Evolutionary conservation across 1,140 invertebrate species (phyloP).

Genomic region (Charaxes varanes): DNA sequence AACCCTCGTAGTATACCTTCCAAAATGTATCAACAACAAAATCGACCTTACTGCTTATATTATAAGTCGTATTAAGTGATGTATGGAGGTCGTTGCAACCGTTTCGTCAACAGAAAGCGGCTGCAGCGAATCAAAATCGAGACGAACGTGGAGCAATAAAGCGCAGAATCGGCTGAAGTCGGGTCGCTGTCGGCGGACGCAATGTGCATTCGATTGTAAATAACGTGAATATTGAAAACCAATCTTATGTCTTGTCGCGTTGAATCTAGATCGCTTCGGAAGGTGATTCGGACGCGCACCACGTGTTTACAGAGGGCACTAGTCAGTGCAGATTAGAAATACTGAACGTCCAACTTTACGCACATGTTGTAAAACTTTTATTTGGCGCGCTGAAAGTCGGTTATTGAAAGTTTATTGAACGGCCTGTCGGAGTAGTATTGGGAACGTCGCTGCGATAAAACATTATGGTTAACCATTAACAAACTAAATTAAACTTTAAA

Average conservation of each 20-base stretch:
- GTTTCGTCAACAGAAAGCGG: constrained; percentile 28
- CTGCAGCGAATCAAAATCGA: constrained; percentile 33
- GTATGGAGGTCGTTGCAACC: constrained; percentile 32
- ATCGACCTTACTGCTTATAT: constrained; percentile 20
- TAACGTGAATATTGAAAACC: constrained; percentile 62
- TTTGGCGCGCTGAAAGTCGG: constrained; percentile 8
- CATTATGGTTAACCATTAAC: constrained; percentile 20
- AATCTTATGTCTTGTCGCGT: constrained; percentile 51
- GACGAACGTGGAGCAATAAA: constrained; percentile 38
- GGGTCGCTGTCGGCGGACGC: constrained; percentile 24
- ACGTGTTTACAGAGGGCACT: constrained; percentile 62
- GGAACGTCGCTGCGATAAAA: constrained; percentile 15
- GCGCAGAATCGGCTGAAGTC: constrained; percentile 36
- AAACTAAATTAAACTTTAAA: constrained; percentile 24
- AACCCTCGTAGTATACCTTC: constrained; percentile 39
- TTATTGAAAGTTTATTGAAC: constrained; percentile 6
- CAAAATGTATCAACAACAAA: constrained; percentile 19
- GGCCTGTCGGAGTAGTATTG: no score
- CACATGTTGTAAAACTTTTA: constrained; percentile 56
- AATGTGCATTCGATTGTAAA: constrained; percentile 57
- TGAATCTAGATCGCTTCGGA: constrained; percentile 47
- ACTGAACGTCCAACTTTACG: constrained; percentile 36
- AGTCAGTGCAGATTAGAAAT: constrained; percentile 47
- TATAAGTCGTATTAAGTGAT: constrained; percentile 16
- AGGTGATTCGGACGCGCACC: constrained; percentile 29